Percentiles rank a stretch among this genome's conserved stretches.
Evolutionary conservation across 2,888 invertebrate species (phyloP).

Genomic region (Entomobrya multifasciata): DNA sequence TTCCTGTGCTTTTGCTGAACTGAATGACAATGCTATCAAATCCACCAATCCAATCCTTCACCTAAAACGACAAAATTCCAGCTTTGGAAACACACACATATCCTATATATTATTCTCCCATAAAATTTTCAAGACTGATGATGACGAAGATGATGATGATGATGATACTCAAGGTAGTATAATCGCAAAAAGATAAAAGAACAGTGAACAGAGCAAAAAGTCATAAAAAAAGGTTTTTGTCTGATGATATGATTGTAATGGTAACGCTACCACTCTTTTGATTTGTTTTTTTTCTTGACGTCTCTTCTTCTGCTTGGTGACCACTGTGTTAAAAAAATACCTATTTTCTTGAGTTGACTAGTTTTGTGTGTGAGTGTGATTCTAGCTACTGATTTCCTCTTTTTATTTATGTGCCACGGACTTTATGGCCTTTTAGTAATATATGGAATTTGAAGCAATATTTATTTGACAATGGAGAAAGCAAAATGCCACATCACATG

Average conservation of each 20-base stretch:
- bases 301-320: background rate
- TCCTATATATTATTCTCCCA: too few relatives aligned
- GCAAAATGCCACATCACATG: constrained; percentile 35
- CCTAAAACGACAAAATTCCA: background rate
- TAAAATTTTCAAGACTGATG: background rate
- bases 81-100: background rate
- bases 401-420: constrained; percentile 43
- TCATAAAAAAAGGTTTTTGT: background rate
- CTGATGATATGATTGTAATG: background rate
- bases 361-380: constrained; percentile 18
- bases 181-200: too few relatives aligned
- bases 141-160: constrained; percentile 8
- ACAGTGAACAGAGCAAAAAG: too few relatives aligned
- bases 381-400: constrained; percentile 44
- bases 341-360: too few relatives aligned
- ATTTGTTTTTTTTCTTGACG: background rate
- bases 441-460: constrained; percentile 44
- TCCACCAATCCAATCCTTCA: too few relatives aligned
- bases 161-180: too few relatives aligned
- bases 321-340: too few relatives aligned
- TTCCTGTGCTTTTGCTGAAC: background rate
- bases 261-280: background rate
- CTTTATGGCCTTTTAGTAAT: constrained; percentile 42
- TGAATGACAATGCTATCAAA: too few relatives aligned
- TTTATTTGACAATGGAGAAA: constrained; percentile 63